Evolutionary conservation across 2,113 vertebrate species (phyloP), one percentile per base, ranked within the genome.

Genomic region (Gymnarchus niloticus): DNA sequence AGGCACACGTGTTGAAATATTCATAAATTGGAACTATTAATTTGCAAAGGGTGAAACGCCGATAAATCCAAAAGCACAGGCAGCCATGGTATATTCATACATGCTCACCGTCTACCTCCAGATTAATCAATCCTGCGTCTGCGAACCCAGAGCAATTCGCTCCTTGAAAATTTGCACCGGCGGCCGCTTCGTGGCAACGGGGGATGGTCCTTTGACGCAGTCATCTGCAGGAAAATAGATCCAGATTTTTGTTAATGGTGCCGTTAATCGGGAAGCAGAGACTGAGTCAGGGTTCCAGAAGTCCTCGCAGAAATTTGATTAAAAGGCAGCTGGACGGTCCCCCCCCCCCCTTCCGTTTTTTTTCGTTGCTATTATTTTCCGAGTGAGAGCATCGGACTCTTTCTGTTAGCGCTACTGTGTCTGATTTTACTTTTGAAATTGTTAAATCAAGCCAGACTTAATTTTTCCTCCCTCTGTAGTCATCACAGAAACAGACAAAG

Each of bases 1-100:
- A 96, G 95, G 96, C 95, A 97, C 96, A 97, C 95, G 96, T 97
- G 96, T 94, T 98, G 96, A 98, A 99, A 99, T 98, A 98, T 99
- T 98, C 95, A 98, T 97, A 96, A 96, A 97, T 92, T 90, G 88
- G 88, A 93, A 89, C 88, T 90, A 91, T 93, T 93, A 92, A 94
- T 95, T 95, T 94, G 91, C 88, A 46, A 92, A 90, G 90, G 92
- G 92, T n/a, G 92, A 90, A 92, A 94, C 94, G 93, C 91, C 92
- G 92, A 94, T 95, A 94, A 93, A 94, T 94, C 94, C 89, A 88
- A 88, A 90, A 86, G 92, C 91, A 89, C 91, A 90, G 85, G 90
- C 91, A 92, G 85, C 92, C 90, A 91, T 91, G 89, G 91, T 93
- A 92, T 93, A 93, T 94, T 94, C 92, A 90, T 93, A 92, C 93